These are phyloP conservation scores for Ancistrus triradiatus DNA, from an alignment of 2,113 vertebrate species.

Conservation along the genomic window DNA sequence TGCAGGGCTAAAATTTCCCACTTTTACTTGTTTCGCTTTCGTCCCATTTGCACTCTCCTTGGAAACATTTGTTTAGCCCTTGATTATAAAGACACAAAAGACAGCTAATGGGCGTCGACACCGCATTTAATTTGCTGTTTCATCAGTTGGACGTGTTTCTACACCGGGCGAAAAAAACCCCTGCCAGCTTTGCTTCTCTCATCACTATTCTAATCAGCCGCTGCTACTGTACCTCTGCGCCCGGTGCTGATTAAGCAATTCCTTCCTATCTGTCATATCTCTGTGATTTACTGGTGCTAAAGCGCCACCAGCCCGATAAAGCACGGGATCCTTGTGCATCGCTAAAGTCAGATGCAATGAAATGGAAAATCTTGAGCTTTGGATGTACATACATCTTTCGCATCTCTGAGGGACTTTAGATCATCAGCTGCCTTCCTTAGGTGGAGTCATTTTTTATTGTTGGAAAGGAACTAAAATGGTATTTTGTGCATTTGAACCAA, in stretches of 20 bases:
- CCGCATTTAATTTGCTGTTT: conserved; percentile 44
- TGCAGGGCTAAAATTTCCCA: neutral
- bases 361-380: no score
- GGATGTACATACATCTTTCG: no score
- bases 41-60: no score
- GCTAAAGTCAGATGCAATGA: no score
- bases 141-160: conserved; percentile 36
- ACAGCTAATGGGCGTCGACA: conserved; percentile 22
- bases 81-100: conserved; percentile 21
- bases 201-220: conserved; percentile 40
- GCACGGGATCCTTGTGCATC: no score
- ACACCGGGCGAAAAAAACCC: conserved; percentile 18
- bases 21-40: no score
- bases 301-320: conserved; percentile 19
- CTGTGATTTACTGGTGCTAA: conserved; percentile 40
- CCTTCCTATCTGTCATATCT: conserved; percentile 31
- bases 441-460: no score
- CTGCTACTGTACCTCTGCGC: conserved; percentile 30
- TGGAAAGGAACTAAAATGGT: no score
- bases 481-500: no score
- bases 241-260: conserved; percentile 21
- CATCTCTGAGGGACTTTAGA: no score
- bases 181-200: conserved; percentile 25
- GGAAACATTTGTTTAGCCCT: conserved; percentile 26
- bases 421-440: no score